Conservation (phyloP, 2,797 vertebrate species). For the Sebastes oblongus region DNA sequence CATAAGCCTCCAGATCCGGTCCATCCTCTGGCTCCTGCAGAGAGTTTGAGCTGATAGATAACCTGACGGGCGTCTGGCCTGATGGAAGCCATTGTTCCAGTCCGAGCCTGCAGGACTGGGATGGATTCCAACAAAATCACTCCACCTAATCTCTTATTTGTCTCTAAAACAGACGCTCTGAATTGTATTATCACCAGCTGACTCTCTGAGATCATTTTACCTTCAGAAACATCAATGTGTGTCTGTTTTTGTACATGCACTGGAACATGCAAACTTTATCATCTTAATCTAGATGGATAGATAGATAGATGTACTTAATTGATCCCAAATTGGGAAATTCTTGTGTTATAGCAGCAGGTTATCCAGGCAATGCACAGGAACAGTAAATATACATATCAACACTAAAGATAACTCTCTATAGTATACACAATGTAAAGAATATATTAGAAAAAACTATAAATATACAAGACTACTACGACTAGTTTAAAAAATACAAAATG, state of each 20-base stretch:
- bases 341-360: too few relatives aligned
- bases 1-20: conserved; percentile 44
- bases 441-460: too few relatives aligned
- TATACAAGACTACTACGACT: too few relatives aligned
- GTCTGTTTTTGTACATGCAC: neutral
- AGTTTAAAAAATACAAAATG: too few relatives aligned
- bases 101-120: conserved; percentile 13
- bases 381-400: too few relatives aligned
- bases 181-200: neutral
- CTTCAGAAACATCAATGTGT: neutral
- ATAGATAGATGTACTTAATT: too few relatives aligned
- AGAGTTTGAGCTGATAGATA: conserved; percentile 42
- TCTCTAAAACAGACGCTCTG: neutral
- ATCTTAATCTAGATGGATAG: neutral
- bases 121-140: conserved; percentile 23
- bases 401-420: too few relatives aligned
- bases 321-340: too few relatives aligned
- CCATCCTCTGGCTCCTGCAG: conserved; percentile 15
- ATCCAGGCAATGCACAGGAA: too few relatives aligned
- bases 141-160: neutral
- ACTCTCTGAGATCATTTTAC: neutral
- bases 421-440: too few relatives aligned
- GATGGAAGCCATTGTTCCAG: conserved; percentile 32
- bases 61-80: conserved; percentile 22
- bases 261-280: neutral